These are phyloP conservation scores for Kobus ellipsiprymnus DNA, from an alignment of 2,113 vertebrate genomes.

Conservation along the genomic window DNA sequence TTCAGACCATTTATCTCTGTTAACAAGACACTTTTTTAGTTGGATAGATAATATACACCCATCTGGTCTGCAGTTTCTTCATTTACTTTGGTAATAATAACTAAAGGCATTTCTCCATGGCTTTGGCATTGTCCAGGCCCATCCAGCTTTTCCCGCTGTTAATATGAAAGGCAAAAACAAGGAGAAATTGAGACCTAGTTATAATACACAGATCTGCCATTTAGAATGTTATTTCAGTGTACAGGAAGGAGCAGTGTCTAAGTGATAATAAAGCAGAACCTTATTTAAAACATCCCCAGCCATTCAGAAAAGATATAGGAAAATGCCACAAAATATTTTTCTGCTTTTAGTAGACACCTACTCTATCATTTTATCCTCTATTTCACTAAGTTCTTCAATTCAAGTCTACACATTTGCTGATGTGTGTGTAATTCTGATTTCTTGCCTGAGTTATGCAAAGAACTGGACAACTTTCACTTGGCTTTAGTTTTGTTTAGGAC, in stretches of 20 bases:
- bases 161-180: background rate
- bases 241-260: background rate
- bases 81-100: conserved; percentile 72
- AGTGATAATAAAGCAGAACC: background rate
- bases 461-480: background rate
- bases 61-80: conserved; percentile 75
- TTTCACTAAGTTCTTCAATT: background rate
- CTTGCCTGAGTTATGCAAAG: background rate
- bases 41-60: conserved; percentile 78
- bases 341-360: background rate
- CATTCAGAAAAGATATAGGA: background rate
- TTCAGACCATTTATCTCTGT: conserved; percentile 72
- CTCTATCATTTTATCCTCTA: background rate
- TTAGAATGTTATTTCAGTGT: conserved; percentile 7
- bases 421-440: background rate
- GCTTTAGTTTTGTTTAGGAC: background rate
- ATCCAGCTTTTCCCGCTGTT: background rate
- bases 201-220: background rate
- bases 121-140: background rate
- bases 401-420: background rate
- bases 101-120: conserved; percentile 54
- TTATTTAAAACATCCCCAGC: background rate
- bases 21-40: conserved; percentile 73
- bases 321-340: background rate
- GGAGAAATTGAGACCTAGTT: background rate